Evolutionary conservation across 2,888 invertebrate genomes (phyloP), one percentile per base, ranked within the genome.

Genomic region (Megalurothrips usitatus): DNA sequence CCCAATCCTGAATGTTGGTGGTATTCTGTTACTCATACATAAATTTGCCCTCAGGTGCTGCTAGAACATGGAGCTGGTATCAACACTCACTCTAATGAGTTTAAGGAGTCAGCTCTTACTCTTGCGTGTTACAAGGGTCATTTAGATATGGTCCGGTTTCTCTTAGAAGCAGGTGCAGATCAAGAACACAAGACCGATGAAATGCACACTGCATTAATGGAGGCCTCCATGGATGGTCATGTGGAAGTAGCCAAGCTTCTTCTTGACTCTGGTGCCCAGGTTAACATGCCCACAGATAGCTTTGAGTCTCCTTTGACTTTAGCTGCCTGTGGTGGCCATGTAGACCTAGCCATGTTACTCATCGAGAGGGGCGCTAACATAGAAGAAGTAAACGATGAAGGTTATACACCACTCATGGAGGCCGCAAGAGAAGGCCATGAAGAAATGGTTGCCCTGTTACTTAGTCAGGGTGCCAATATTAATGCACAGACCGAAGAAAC

Each of bases 121-220:
- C 88, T 95, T 81, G 99, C 97, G 84, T 98, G 96, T 89, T 99
- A 96, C 88, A 97, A 97, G 89, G 97, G 96, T 81, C 98, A 98
- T 89, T 90, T 98, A 85, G 96, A 97, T 88, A 98, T 99, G 97
- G 99, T 99, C 81, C 91, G 97, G 85, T 98, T 97, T 89, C 91
- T 99, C 83, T 89, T 99, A 84, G 96, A 96, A 85, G 98, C 97
- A 79, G 98, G 98, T 83, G 98, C 98, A 26, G 98, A 98, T 88
- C 90, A 97, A 88, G 98, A 98, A 88, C 98, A 98, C 90, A 98
- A 98, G 90, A 98, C 98, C 12, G 98, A 99, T 87, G 99, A 99
- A 89, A 98, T 99, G 98, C 99, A 99, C 88, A 99, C 99, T 47
- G 99, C 99, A 79, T 90, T 99, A 79, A 99, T 99, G 98, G 99